These are phyloP conservation scores for Pristis pectinata DNA, from an alignment of 2,797 vertebrate species.

Conservation along the genomic window DNA sequence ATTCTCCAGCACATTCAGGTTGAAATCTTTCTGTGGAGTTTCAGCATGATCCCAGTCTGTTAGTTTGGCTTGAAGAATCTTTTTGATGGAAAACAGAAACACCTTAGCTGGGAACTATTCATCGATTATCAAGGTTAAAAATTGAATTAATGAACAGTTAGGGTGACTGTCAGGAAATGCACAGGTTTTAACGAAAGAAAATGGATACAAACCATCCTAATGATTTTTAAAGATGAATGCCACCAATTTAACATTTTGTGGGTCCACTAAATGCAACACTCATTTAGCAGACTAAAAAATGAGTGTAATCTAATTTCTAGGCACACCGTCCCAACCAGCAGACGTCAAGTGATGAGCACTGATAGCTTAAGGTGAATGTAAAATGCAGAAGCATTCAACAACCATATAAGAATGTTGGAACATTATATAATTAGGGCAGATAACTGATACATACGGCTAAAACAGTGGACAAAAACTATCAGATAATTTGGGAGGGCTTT, in stretches of 20 bases:
- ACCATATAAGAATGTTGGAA: neutral
- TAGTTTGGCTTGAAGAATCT: neutral
- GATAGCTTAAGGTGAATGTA: neutral
- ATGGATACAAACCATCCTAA: no score
- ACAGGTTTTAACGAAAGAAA: no score
- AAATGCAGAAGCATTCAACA: neutral
- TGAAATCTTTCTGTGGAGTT: neutral
- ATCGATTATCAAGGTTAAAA: neutral
- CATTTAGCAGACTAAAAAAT: no score
- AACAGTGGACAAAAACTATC: neutral
- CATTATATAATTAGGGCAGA: neutral
- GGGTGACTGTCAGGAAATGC: no score
- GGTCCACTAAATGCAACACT: no score
- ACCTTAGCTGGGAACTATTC: neutral
- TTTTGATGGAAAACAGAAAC: neutral
- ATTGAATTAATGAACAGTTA: neutral
- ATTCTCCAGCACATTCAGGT: neutral
- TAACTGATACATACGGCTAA: neutral
- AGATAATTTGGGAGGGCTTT: neutral
- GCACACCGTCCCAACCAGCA: neutral
- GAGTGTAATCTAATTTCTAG: no score
- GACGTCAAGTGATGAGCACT: neutral
- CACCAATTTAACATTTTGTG: no score
- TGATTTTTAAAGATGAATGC: no score
- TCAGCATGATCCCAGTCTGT: neutral